These are phyloP conservation scores for Trachythela sp. DNA, from an alignment of 64 coral and sea anemone genomes.

Conservation along the genomic window DNA sequence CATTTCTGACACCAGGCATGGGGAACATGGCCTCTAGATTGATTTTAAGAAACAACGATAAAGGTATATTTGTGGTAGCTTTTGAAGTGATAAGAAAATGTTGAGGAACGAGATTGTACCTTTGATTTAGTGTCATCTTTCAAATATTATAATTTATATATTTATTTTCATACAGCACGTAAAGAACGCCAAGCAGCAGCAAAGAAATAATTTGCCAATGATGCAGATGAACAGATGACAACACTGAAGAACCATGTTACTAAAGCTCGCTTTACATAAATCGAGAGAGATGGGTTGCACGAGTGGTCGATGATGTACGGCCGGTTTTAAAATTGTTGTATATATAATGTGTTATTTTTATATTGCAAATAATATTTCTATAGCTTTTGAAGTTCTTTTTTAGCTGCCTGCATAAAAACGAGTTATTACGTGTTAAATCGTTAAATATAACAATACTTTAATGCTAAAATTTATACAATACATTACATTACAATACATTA, in stretches of 20 bases:
- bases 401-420: background rate
- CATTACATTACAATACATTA: background rate
- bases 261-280: background rate
- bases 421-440: background rate
- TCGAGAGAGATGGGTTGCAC: background rate
- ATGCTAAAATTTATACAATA: background rate
- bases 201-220: background rate
- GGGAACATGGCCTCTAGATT: background rate
- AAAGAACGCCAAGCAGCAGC: background rate
- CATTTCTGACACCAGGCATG: background rate
- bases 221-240: background rate
- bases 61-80: background rate
- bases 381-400: background rate
- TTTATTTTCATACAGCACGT: background rate
- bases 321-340: background rate
- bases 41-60: background rate
- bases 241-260: background rate
- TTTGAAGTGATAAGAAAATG: background rate
- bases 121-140: too few species aligned
- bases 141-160: too few species aligned
- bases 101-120: too few species aligned
- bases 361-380: background rate
- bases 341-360: background rate
- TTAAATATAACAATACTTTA: background rate
- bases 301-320: background rate